phyloP scores from a whole-genome alignment of 2,113 vertebrate genomes.

The Leptobrachium leishanense region DNA sequence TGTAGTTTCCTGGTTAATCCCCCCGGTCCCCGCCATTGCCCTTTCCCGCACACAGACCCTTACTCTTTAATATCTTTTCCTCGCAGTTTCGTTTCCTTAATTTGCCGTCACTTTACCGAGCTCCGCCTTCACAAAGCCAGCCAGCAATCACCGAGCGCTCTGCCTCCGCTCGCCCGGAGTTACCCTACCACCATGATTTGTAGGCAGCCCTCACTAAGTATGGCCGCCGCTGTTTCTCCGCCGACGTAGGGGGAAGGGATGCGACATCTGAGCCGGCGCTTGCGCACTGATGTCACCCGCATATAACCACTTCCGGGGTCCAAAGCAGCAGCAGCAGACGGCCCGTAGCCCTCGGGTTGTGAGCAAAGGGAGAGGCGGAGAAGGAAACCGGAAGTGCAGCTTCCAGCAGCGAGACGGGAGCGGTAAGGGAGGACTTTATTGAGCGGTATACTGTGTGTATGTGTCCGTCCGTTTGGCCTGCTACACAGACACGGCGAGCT shows the following conservation, averaged over 20 bases:
- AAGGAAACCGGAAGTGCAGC: conserved; percentile 42
- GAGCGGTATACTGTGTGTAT: too few species aligned
- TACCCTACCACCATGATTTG: not conserved
- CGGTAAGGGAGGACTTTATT: not conserved
- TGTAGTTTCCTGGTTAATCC: too few species aligned
- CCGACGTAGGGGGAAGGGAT: not conserved
- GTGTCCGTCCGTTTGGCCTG: too few species aligned
- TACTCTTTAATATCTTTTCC: not conserved
- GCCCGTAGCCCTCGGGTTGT: not conserved
- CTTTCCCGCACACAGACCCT: not conserved
- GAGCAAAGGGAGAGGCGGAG: not conserved
- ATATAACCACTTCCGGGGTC: conserved; percentile 6
- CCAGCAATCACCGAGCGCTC: not conserved
- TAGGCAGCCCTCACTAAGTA: not conserved
- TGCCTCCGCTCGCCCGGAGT: not conserved
- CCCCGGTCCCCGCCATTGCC: too few species aligned
- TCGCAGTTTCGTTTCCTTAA: not conserved
- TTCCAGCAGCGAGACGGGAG: not conserved
- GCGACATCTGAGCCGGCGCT: not conserved
- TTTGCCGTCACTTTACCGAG: too few species aligned
- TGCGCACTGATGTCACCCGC: not conserved
- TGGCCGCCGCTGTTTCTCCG: conserved; percentile 11
- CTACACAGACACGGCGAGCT: too few species aligned
- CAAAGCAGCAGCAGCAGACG: not conserved
- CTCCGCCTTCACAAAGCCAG: not conserved